These are phyloP conservation scores for Listronotus bonariensis DNA, from an alignment of 1,140 invertebrate genomes.

Conservation along the genomic window DNA sequence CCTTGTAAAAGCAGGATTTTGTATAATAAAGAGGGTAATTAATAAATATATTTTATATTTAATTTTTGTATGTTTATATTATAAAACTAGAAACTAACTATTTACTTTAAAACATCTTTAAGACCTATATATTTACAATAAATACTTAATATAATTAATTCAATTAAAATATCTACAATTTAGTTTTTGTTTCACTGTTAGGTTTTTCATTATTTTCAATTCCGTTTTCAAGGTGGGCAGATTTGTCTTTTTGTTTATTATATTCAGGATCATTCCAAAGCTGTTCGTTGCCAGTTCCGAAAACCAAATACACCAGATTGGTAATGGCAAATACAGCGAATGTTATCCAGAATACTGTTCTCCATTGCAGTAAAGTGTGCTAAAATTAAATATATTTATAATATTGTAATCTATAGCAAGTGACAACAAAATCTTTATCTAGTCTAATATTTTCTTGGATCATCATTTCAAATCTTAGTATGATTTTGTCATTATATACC, in stretches of 20 bases:
- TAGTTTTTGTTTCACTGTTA: neutral
- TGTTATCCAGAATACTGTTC: slow-evolving; percentile 81
- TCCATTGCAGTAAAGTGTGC: slow-evolving; percentile 78
- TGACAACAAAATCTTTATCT: neutral
- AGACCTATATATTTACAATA: too few relatives aligned
- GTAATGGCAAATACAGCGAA: slow-evolving; percentile 74
- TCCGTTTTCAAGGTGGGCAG: neutral
- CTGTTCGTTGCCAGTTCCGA: slow-evolving; percentile 73
- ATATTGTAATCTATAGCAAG: neutral
- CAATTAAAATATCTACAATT: too few relatives aligned
- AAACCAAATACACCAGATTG: slow-evolving; percentile 73
- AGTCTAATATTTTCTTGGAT: too few relatives aligned
- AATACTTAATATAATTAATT: too few relatives aligned
- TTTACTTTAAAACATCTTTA: too few relatives aligned
- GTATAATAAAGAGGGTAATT: too few relatives aligned
- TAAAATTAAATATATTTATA: slow-evolving; percentile 59
- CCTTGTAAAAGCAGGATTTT: too few relatives aligned
- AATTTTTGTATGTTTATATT: too few relatives aligned
- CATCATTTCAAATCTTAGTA: too few relatives aligned
- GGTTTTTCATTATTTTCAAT: neutral
- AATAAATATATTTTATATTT: too few relatives aligned
- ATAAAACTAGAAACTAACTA: too few relatives aligned
- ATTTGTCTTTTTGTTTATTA: slow-evolving; percentile 12
- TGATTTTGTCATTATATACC: too few relatives aligned
- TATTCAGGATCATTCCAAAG: slow-evolving; percentile 63